phyloP scores from a whole-genome alignment of 2,113 vertebrate genomes.

The Macrotis lagotis region DNA sequence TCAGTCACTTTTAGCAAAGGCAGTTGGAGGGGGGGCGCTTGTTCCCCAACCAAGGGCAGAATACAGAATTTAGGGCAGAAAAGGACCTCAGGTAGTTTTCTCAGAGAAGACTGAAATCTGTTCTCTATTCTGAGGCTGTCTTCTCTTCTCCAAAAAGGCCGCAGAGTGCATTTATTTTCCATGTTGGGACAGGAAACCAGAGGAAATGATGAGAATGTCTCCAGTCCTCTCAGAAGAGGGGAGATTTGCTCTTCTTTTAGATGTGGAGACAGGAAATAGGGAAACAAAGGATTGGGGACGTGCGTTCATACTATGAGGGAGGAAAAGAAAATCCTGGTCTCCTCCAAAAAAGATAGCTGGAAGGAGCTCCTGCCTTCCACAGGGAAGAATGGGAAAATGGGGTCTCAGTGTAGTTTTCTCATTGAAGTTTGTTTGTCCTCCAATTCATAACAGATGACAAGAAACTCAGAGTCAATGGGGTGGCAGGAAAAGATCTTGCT shows the following conservation, averaged over 20 bases:
- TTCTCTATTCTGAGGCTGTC: background rate
- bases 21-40: background rate
- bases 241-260: background rate
- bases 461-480: too few relatives aligned
- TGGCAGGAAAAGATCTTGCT: background rate
- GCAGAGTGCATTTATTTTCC: background rate
- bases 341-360: background rate
- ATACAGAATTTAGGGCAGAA: too few relatives aligned
- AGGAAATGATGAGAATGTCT: background rate
- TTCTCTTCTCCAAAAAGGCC: background rate
- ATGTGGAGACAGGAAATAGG: too few relatives aligned
- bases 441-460: background rate
- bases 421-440: background rate
- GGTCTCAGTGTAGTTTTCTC: background rate
- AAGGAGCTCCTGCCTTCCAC: too few relatives aligned
- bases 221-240: background rate
- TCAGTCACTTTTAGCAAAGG: background rate
- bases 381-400: background rate
- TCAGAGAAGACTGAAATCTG: background rate
- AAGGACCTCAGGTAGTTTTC: background rate
- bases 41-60: too few relatives aligned
- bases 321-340: too few relatives aligned
- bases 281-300: background rate
- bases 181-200: background rate
- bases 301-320: too few relatives aligned